A percentile compares a stretch with the other conserved stretches of the same genome.
Evolutionary conservation across 2,113 vertebrate species (phyloP).

Genomic region (Orcinus orca): DNA sequence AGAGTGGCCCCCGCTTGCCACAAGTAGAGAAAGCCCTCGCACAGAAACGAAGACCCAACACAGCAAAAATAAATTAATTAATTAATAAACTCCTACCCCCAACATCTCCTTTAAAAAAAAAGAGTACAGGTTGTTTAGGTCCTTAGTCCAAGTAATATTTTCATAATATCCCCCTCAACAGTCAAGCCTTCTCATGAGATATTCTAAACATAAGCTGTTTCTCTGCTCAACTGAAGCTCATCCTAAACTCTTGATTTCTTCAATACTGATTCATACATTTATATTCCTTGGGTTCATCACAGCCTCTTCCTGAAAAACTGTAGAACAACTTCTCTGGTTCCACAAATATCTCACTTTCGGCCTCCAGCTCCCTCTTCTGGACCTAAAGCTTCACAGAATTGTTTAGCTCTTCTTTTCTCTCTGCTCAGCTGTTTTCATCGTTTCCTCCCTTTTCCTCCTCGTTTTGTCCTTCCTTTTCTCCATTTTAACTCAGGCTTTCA

Average conservation of each 20-base stretch:
- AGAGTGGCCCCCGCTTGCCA: too few species aligned
- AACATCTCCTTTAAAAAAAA: not conserved
- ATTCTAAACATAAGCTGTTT: constrained; percentile 14
- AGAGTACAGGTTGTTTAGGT: not conserved
- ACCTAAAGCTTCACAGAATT: not conserved
- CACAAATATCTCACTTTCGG: not conserved
- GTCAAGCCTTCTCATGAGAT: not conserved
- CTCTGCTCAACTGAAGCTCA: not conserved
- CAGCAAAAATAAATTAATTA: too few species aligned
- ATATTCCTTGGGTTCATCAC: not conserved
- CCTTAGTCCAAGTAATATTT: not conserved
- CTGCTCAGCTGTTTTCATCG: not conserved
- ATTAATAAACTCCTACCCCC: too few species aligned
- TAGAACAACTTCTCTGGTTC: not conserved
- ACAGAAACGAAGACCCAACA: too few species aligned
- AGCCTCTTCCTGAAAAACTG: not conserved
- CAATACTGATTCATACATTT: not conserved
- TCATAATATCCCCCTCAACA: not conserved
- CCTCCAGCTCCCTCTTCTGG: not conserved
- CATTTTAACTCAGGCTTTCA: not conserved
- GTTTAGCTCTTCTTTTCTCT: not conserved
- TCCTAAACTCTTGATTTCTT: not conserved
- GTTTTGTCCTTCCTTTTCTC: not conserved
- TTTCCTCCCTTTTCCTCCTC: not conserved
- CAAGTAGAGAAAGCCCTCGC: too few species aligned